Evolutionary conservation across 1,140 invertebrate species (phyloP), one percentile per base, ranked within the genome.

Genomic region (Drosophila bifasciata): DNA sequence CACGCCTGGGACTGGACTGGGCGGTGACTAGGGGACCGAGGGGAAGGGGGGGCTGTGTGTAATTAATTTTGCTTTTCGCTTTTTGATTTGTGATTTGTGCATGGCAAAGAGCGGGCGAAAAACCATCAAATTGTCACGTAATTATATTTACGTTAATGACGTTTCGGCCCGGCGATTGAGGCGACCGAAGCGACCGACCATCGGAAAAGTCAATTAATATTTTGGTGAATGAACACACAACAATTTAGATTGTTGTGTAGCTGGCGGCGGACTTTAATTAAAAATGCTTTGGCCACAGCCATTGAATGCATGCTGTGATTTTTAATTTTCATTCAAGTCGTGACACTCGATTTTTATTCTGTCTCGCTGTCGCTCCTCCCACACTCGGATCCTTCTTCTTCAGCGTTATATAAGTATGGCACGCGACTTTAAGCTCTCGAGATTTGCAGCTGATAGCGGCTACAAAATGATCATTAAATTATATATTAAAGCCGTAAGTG

Each of bases 61-160:
- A 88, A 88, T 88, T 88, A 88, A 88, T 88, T 88, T 85, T 63
- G 62, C 67, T 55, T 72, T 78, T 68, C 48, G 48, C 53, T 73
- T 70, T 76, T 62, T 60, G 50, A 58, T 69, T 76, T 85, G 56
- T 52, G 74, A 71, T 69, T 75, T 70, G 70, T 59, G 51, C 63
- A 45, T 32, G 44, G 43, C 48, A 52, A 60, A 57, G 66, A 49
- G 49, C 41, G 21, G 13, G 23, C 32, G 62, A 61, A 50, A 79
- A 88, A 64, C 79, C 76, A 71, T 73, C 79, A 83, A 88, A 88
- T 88, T 88, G 83, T 88, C 83, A 88, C 83, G 83, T 88, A 88
- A 88, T 88, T 88, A 88, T 88, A 88, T 88, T 88, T 88, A 71
- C 74, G 66, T 78, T 89, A 88, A 88, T 88, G 79, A 88, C 83